phyloP scores from a whole-genome alignment of 2,888 invertebrate genomes.

The Esperia sulphurella region DNA sequence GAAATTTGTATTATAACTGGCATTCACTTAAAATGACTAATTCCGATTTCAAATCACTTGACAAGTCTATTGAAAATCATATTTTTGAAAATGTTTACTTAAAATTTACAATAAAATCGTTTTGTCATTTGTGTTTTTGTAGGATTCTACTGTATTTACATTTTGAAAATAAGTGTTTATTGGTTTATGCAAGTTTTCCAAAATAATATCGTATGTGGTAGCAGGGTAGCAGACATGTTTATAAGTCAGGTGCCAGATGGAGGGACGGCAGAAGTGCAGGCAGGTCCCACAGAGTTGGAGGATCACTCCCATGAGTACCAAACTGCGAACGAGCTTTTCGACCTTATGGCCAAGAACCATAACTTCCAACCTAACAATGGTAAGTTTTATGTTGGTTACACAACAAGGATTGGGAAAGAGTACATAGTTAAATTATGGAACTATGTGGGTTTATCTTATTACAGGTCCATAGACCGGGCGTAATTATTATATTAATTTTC shows the following conservation, averaged over 20 bases:
- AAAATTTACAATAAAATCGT: slow-evolving; percentile 54
- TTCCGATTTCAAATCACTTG: slow-evolving; percentile 43
- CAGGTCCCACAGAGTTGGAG: slow-evolving; percentile 5
- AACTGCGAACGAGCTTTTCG: slow-evolving; percentile 53
- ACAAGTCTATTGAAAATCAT: slow-evolving; percentile 23
- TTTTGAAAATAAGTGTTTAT: slow-evolving; percentile 27
- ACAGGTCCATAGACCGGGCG: no score
- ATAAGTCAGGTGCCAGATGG: slow-evolving; percentile 46
- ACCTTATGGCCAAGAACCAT: slow-evolving; percentile 47
- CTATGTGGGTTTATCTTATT: no score
- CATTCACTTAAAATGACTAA: not conserved
- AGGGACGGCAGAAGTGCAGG: slow-evolving; percentile 21
- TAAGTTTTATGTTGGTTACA: no score
- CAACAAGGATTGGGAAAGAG: no score
- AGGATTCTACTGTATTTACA: slow-evolving; percentile 41
- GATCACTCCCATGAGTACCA: slow-evolving; percentile 35
- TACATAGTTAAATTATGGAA: no score
- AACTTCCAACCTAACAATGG: slow-evolving; percentile 21
- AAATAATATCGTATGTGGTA: slow-evolving; percentile 43
- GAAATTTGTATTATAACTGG: not conserved
- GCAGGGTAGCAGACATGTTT: slow-evolving; percentile 42
- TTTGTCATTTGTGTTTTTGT: slow-evolving; percentile 45
- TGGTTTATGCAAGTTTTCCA: slow-evolving; percentile 25
- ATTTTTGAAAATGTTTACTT: slow-evolving; percentile 38
- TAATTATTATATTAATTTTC: no score